Conservation (phyloP, 2,113 vertebrate genomes). For the Irena cyanogastra region DNA sequence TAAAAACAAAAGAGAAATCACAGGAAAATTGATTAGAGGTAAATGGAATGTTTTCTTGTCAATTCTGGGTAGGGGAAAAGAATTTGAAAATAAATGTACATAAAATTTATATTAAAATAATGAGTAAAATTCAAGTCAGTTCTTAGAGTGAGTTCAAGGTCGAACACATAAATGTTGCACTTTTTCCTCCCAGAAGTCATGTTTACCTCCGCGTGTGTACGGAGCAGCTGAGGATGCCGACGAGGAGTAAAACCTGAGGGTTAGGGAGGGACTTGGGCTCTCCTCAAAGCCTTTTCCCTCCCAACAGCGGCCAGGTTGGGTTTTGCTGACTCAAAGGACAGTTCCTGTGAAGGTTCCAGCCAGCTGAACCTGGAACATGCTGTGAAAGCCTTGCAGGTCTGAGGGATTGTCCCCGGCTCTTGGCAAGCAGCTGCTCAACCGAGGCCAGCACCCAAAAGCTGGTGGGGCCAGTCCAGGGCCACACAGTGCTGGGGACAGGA, state of each 20-base stretch:
- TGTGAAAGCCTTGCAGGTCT: neutral
- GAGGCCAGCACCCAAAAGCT: neutral
- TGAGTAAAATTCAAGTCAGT: rapidly evolving
- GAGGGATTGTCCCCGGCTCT: neutral
- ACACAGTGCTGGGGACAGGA: rapidly evolving
- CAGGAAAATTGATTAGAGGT: neutral
- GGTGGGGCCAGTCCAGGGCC: neutral
- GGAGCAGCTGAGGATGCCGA: neutral
- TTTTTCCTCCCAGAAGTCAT: rapidly evolving
- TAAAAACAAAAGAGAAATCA: neutral
- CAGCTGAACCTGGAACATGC: rapidly evolving
- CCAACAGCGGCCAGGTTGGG: rapidly evolving
- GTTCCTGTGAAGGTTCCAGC: neutral
- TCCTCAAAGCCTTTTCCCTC: neutral
- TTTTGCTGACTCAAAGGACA: neutral
- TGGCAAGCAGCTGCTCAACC: rapidly evolving
- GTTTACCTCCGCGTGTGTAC: rapidly evolving
- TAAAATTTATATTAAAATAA: neutral
- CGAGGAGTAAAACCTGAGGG: neutral
- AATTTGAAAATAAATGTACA: neutral
- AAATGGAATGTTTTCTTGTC: neutral
- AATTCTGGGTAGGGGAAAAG: neutral
- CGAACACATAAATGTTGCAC: rapidly evolving
- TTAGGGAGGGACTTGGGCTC: neutral
- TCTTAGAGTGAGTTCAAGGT: neutral